Conservation (phyloP, 2,888 invertebrate genomes). For the Amphipyra berbera region DNA sequence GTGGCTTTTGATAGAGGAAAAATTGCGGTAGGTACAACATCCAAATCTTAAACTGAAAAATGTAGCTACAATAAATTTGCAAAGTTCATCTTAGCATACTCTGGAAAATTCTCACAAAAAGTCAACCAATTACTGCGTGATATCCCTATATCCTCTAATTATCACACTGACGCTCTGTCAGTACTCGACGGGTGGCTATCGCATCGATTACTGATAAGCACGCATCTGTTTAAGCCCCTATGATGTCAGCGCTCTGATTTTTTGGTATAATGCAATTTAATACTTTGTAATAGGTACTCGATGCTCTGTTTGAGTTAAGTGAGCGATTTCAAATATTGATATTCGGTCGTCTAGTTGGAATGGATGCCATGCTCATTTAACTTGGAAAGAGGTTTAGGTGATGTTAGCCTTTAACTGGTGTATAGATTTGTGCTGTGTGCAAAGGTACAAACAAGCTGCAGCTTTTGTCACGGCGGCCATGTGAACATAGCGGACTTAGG, state of each 20-base stretch:
- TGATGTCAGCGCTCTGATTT: constrained; percentile 52
- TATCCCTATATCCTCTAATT: constrained; percentile 55
- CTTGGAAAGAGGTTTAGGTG: no score
- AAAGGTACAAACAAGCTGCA: no score
- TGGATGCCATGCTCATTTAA: no score
- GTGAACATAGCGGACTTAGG: no score
- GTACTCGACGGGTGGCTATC: constrained; percentile 53
- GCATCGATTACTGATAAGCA: constrained; percentile 59
- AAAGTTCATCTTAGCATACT: neutral
- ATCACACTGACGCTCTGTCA: constrained; percentile 29
- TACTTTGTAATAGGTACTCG: constrained; percentile 38
- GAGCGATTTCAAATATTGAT: neutral
- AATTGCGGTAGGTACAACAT: no score
- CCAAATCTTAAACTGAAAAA: no score
- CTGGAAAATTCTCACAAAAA: neutral
- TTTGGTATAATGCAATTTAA: constrained; percentile 49
- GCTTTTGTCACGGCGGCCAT: no score
- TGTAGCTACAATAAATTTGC: no score
- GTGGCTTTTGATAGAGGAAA: no score
- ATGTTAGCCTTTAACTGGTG: no score
- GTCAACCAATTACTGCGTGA: constrained; percentile 19
- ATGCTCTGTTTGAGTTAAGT: constrained; percentile 37
- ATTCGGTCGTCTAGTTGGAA: no score
- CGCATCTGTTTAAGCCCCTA: constrained; percentile 59
- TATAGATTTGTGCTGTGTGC: no score